phyloP scores from a whole-genome alignment of 2,113 vertebrate species.

The Aspiorhynchus laticeps region DNA sequence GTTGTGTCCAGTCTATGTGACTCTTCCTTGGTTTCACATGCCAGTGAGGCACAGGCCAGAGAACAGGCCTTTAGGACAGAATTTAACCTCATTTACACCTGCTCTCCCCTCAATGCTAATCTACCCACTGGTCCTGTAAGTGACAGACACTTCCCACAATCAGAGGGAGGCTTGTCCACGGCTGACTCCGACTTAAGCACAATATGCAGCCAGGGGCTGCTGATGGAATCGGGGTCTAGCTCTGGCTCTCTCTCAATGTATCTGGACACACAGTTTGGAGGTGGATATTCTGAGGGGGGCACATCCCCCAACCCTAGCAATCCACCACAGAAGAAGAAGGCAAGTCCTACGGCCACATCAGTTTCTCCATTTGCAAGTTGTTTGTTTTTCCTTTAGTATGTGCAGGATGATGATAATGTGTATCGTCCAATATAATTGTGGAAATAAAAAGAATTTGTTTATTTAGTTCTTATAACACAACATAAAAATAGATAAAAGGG shows the following conservation, averaged over 20 bases:
- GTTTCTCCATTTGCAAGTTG: not conserved
- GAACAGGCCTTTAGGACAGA: constrained; percentile 98
- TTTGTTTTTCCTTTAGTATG: not conserved
- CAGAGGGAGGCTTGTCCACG: constrained; percentile 86
- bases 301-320: constrained; percentile 86
- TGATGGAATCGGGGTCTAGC: constrained; percentile 81
- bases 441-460: not conserved
- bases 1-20: constrained; percentile 63
- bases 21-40: constrained; percentile 71
- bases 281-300: constrained; percentile 78
- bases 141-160: constrained; percentile 84
- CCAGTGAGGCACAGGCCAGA: constrained; percentile 76
- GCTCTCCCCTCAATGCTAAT: constrained; percentile 96
- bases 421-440: not conserved
- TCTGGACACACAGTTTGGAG: constrained; percentile 80
- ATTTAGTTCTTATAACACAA: not conserved
- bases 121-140: constrained; percentile 76
- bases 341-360: constrained; percentile 71
- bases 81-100: constrained; percentile 99
- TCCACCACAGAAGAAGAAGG: constrained; percentile 97
- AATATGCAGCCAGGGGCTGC: constrained; percentile 81
- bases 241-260: constrained; percentile 87
- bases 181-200: constrained; percentile 87
- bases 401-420: not conserved
- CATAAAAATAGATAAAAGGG: not conserved